Evolutionary conservation across 2,888 invertebrate species (phyloP).

Genomic region (Disparrhopalites patrizii): DNA sequence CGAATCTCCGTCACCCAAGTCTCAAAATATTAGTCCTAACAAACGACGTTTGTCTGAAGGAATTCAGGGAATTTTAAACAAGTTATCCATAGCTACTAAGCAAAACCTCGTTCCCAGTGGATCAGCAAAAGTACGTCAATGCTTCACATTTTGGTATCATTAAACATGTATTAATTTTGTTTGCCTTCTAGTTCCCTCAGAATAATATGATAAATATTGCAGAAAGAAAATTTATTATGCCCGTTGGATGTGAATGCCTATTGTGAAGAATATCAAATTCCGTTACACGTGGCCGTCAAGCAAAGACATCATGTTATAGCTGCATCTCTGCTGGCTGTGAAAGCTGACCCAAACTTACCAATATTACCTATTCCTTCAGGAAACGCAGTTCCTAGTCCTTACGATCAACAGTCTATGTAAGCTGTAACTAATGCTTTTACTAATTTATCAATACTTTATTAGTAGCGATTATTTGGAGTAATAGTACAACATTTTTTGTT

Average conservation of each 20-base stretch:
- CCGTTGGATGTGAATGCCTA: conserved; percentile 71
- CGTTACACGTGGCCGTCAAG: conserved; percentile 75
- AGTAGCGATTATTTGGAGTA: neutral
- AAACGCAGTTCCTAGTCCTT: conserved; percentile 8
- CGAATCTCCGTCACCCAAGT: conserved; percentile 16
- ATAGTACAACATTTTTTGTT: neutral
- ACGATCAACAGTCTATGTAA: neutral
- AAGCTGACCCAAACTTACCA: conserved; percentile 72
- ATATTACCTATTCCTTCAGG: conserved; percentile 53
- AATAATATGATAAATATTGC: no score
- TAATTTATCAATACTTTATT: neutral
- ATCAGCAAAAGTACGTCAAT: neutral
- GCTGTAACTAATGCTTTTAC: neutral
- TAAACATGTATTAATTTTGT: no score
- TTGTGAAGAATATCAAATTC: conserved; percentile 74
- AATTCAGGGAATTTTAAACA: conserved; percentile 82
- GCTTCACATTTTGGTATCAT: no score
- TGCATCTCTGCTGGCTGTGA: conserved; percentile 65
- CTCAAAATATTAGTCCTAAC: conserved; percentile 18
- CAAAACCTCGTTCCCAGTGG: conserved; percentile 35
- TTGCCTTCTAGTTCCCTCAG: no score
- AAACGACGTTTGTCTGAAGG: conserved; percentile 53
- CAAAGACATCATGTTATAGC: conserved; percentile 70
- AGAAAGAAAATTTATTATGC: conserved; percentile 55
- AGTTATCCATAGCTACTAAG: conserved; percentile 54